A percentile compares a stretch with the other conserved stretches of the same genome.
These are phyloP conservation scores for Poeciliopsis turrubarensis DNA, from an alignment of 2,113 vertebrate species.

Conservation along the genomic window DNA sequence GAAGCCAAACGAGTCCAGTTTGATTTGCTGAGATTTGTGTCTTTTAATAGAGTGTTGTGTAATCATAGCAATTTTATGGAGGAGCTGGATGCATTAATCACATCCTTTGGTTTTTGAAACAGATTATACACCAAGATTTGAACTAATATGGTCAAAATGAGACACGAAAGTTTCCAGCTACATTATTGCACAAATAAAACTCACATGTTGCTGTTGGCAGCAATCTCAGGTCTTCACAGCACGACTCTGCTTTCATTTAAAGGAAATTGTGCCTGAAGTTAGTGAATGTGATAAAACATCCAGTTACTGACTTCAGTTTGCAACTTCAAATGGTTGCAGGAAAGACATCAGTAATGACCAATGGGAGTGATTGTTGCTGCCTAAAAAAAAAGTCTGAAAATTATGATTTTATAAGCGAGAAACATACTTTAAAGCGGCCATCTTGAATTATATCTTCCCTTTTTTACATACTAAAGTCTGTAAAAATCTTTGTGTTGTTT, in stretches of 20 bases:
- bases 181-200: neutral
- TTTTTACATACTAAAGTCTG: too few relatives aligned
- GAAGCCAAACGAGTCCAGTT: slow-evolving; percentile 32
- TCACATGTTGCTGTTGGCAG: neutral
- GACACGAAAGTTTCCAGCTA: neutral
- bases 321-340: neutral
- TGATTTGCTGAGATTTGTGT: slow-evolving; percentile 24
- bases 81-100: neutral
- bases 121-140: slow-evolving; percentile 4
- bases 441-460: too few relatives aligned
- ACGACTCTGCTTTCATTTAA: neutral
- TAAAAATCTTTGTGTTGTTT: too few relatives aligned
- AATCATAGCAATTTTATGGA: neutral
- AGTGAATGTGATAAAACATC: neutral
- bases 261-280: neutral
- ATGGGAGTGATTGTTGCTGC: too few relatives aligned
- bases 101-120: slow-evolving; percentile 7
- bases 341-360: neutral
- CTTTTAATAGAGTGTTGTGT: slow-evolving; percentile 24
- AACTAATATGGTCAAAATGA: slow-evolving; percentile 22
- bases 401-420: too few relatives aligned
- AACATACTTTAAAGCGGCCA: too few relatives aligned
- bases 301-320: neutral
- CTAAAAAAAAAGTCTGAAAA: too few relatives aligned
- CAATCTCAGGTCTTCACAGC: neutral